phyloP scores from a whole-genome alignment of 2,888 invertebrate species.

The Netelia virgata region DNA sequence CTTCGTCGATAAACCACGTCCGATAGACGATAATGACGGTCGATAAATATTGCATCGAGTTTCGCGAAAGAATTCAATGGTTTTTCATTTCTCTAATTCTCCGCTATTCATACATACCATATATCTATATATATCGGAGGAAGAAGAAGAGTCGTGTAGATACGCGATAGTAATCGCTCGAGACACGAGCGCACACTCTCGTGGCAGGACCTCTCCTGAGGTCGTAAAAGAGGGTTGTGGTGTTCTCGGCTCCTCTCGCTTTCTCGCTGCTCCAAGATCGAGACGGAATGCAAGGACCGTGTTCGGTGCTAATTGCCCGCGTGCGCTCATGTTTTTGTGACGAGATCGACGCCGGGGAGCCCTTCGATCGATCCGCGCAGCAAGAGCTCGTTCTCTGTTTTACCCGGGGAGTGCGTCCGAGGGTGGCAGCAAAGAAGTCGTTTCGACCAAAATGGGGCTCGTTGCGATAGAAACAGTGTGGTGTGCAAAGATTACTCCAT shows the following conservation, averaged over 20 bases:
- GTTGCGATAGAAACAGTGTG: conserved; percentile 40
- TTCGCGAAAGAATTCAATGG: conserved; percentile 14
- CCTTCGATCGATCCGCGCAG: conserved; percentile 15
- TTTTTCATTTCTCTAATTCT: conserved; percentile 36
- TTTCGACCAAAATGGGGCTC: conserved; percentile 51
- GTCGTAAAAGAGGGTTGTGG: conserved; percentile 53
- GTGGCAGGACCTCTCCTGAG: conserved; percentile 16
- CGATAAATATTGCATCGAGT: conserved; percentile 21
- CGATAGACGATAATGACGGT: conserved; percentile 28
- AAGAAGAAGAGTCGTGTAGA: conserved; percentile 21
- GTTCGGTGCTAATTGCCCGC: conserved; percentile 75
- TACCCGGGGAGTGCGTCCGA: conserved; percentile 16
- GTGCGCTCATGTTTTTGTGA: conserved; percentile 72
- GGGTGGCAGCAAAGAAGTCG: conserved; percentile 49
- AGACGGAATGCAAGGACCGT: conserved; percentile 72
- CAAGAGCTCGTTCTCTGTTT: conserved; percentile 41
- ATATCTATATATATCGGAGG: not conserved
- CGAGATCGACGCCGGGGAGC: conserved; percentile 61
- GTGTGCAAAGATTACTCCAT: conserved; percentile 22
- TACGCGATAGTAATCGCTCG: conserved; percentile 44
- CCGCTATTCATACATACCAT: not conserved
- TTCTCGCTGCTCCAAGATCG: conserved; percentile 40
- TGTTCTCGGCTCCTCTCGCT: conserved; percentile 28
- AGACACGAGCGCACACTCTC: conserved; percentile 18
- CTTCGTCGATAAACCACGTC: not conserved